These are phyloP conservation scores for Thumatha senex DNA, from an alignment of 2,888 invertebrate species.

Conservation along the genomic window DNA sequence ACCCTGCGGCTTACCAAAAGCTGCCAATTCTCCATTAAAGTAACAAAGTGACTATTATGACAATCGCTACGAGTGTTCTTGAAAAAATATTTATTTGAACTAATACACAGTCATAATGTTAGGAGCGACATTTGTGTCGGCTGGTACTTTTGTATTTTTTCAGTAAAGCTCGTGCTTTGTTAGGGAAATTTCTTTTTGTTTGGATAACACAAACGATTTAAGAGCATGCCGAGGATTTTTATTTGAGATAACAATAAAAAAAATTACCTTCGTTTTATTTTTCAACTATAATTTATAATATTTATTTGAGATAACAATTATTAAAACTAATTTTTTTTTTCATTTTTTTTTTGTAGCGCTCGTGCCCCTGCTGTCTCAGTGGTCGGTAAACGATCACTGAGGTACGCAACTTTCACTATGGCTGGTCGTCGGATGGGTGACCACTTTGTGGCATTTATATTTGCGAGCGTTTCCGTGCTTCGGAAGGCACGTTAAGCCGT, in stretches of 20 bases:
- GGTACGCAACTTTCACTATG: too few species aligned
- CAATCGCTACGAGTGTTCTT: conserved; percentile 2
- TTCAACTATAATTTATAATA: too few species aligned
- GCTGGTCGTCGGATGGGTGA: too few species aligned
- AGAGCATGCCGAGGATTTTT: conserved; percentile 18
- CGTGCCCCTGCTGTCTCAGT: too few species aligned
- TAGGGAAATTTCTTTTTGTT: conserved; percentile 23
- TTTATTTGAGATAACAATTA: too few species aligned
- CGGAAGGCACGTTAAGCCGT: too few species aligned
- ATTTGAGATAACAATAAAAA: conserved; percentile 1
- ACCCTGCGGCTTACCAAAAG: conserved; percentile 7
- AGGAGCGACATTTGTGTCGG: conserved; percentile 8
- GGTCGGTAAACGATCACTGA: too few species aligned
- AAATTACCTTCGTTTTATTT: neutral
- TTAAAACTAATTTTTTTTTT: too few species aligned
- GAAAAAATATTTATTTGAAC: conserved; percentile 3
- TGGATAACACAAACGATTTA: conserved; percentile 21
- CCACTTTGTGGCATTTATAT: too few species aligned
- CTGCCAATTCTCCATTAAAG: conserved; percentile 12
- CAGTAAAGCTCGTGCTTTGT: conserved; percentile 16
- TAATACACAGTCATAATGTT: conserved; percentile 8
- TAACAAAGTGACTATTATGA: conserved; percentile 11
- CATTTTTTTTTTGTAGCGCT: too few species aligned
- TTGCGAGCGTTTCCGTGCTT: too few species aligned
- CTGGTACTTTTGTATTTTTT: conserved; percentile 10